Evolutionary conservation across 2,797 vertebrate species (phyloP), one percentile per base, ranked within the genome.

Genomic region (Myiothlypis coronata): DNA sequence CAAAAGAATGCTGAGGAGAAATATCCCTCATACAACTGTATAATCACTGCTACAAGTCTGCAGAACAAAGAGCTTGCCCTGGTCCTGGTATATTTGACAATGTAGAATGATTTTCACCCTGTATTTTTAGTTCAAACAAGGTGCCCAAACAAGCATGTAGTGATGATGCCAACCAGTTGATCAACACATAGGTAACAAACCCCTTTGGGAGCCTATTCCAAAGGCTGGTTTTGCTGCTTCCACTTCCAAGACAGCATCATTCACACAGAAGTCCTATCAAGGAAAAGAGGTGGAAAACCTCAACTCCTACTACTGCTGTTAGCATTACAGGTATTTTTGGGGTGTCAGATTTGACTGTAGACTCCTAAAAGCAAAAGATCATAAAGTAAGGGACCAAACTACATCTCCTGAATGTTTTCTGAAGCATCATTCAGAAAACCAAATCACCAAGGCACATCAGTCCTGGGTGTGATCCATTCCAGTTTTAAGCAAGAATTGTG

Each of bases 391-490:
- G 24, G 39, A 75, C 23, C 14, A 83, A 35, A 52, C 8, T 21
- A 60, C 32, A 81, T 34, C 8, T 22, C 13, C 53, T 8, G 11
- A 72, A 47, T 43, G 12, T 7, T 70, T 70, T 78, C 37, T 46
- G 27, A 94, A 68, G 32, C 34, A 52, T 41, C 17, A 39, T 30
- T 90, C 52, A 59, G 56, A 79, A 87, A 77, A 64, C 4, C 11
- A 68, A 49, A 32, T 47, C 20, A 72, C 10, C 1, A 2, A 85
- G 64, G 44, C 39, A 59, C 3, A 0, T 41, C 16, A 86, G 46
- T 37, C 41, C 30, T 22, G 5, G 11, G 15, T 39, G 12, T 0
- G 0, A 57, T 49, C 11, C n/a, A 16, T 14, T 49, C 56, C 15
- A 57, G 14, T 14, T 74, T 7, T 39, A 77, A 67, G 20, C 4